These are phyloP conservation scores for Diadema setosum DNA, from an alignment of 35 echinoderm and acorn worm species.

Conservation along the genomic window DNA sequence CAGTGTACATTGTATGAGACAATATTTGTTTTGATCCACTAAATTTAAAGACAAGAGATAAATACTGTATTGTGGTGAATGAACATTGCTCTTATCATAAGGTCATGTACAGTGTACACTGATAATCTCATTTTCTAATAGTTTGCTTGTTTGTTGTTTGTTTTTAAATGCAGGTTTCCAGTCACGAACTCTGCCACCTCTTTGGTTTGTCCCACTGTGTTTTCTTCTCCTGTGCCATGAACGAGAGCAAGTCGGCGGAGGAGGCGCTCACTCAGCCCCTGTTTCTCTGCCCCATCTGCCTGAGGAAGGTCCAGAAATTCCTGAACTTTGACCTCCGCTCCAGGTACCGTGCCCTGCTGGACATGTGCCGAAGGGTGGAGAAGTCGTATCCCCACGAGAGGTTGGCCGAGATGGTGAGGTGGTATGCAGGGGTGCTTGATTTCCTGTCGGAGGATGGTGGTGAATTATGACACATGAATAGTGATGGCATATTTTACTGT, in stretches of 20 bases:
- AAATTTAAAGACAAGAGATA: too few relatives aligned
- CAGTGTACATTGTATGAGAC: too few relatives aligned
- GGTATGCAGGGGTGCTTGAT: constrained; percentile 44
- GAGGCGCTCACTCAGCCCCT: constrained; percentile 76
- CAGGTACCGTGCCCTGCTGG: constrained; percentile 41
- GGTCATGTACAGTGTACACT: too few relatives aligned
- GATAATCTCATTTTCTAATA: neutral
- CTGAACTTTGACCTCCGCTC: constrained; percentile 57
- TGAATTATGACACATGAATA: neutral
- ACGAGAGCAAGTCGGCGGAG: constrained; percentile 62
- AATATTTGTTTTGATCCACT: neutral
- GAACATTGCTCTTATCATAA: too few relatives aligned
- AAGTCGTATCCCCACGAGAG: constrained; percentile 43
- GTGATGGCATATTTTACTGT: neutral
- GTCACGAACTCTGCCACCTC: constrained; percentile 86
- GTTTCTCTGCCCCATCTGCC: constrained; percentile 89
- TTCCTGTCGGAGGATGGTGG: constrained; percentile 1
- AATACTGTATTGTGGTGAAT: too few relatives aligned
- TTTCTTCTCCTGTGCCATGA: constrained; percentile 95
- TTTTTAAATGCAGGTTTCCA: constrained; percentile 64
- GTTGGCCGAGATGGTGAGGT: constrained; percentile 13
- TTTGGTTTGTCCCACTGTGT: constrained; percentile 88
- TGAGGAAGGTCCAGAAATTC: constrained; percentile 82
- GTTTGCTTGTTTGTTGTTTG: neutral
- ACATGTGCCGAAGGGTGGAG: constrained; percentile 40